These are phyloP conservation scores for Anguilla rostrata DNA, from an alignment of 2,113 vertebrate genomes.

Conservation along the genomic window DNA sequence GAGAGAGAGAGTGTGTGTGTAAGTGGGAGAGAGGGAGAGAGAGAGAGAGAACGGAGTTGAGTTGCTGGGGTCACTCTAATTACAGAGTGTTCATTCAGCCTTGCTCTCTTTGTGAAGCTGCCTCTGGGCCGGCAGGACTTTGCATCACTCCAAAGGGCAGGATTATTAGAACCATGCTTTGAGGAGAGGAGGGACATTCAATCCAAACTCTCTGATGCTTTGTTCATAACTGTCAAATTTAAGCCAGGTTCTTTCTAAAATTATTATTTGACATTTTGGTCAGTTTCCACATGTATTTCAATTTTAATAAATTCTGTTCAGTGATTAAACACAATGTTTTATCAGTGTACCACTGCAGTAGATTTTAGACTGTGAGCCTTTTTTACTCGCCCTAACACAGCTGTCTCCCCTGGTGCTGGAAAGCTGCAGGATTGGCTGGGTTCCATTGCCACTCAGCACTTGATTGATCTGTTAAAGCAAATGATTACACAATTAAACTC, in stretches of 20 bases:
- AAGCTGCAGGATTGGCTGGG: neutral
- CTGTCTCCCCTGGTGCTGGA: neutral
- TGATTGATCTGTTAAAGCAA: neutral
- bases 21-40: neutral
- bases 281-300: too few relatives aligned
- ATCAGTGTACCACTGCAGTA: neutral
- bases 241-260: too few relatives aligned
- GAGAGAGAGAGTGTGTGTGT: neutral
- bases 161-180: neutral
- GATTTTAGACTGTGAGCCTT: neutral
- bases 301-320: too few relatives aligned
- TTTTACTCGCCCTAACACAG: neutral
- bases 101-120: neutral
- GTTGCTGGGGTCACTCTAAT: conserved; percentile 18
- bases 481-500: neutral
- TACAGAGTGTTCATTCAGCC: conserved; percentile 21
- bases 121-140: neutral
- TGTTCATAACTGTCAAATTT: neutral
- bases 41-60: neutral
- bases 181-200: neutral
- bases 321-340: neutral
- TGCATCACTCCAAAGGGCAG: neutral
- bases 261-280: too few relatives aligned
- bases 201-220: neutral
- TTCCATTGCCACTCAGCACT: neutral